Percentiles rank a stretch among this genome's conserved stretches.
phyloP scores from a whole-genome alignment of 2,797 vertebrate genomes.

The Sternarchorhynchus goeldii region DNA sequence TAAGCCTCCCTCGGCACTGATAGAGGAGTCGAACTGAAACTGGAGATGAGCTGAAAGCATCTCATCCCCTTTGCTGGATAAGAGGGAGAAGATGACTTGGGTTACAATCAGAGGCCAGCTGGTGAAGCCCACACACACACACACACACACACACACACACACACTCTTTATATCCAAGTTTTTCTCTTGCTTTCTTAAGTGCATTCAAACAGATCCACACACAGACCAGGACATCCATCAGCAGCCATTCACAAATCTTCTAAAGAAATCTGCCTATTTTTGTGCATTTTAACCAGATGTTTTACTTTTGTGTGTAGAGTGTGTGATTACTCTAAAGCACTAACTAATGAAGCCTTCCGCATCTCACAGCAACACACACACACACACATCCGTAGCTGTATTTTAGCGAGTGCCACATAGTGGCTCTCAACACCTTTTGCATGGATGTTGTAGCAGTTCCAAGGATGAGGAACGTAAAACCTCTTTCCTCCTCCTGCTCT shows the following conservation, averaged over 20 bases:
- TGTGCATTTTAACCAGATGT: slow-evolving; percentile 47
- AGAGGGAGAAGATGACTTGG: slow-evolving; percentile 48
- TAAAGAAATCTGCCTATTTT: slow-evolving; percentile 44
- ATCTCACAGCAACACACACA: slow-evolving; percentile 46
- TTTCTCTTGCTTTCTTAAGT: not conserved
- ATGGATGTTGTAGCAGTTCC: too few species aligned
- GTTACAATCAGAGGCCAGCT: slow-evolving; percentile 52
- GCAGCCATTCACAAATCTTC: slow-evolving; percentile 41
- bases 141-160: slow-evolving; percentile 1
- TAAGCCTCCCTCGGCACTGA: slow-evolving; percentile 30
- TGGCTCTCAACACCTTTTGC: not conserved
- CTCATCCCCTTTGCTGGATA: slow-evolving; percentile 33
- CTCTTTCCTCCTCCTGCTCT: slow-evolving; percentile 48
- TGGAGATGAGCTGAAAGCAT: slow-evolving; percentile 46
- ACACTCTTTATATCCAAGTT: not conserved
- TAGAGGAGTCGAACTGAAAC: slow-evolving; percentile 52
- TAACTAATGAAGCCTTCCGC: slow-evolving; percentile 48
- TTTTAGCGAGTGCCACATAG: not conserved
- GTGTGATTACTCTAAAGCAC: slow-evolving; percentile 42
- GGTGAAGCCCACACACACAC: slow-evolving; percentile 1
- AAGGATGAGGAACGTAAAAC: too few species aligned
- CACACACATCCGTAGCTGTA: slow-evolving; percentile 2
- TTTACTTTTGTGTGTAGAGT: slow-evolving; percentile 38
- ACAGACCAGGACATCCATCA: slow-evolving; percentile 13
- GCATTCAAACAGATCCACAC: not conserved